A percentile compares a stretch with the other conserved stretches of the same genome.
Evolutionary conservation across 1,140 invertebrate genomes (phyloP).

Genomic region (Acarapis woodi): DNA sequence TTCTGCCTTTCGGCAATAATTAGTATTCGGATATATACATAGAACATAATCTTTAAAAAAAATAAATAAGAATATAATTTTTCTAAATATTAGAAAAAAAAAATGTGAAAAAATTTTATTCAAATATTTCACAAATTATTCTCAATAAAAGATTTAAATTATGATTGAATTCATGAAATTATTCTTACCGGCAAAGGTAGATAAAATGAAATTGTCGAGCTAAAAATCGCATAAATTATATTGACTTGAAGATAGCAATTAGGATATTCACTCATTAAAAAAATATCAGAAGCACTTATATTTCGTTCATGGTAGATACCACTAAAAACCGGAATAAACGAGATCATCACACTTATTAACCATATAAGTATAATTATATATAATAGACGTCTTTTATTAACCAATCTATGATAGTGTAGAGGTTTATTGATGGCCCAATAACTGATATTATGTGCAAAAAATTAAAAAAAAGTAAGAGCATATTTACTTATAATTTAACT

Average conservation of each 20-base stretch:
- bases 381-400: conserved; percentile 50
- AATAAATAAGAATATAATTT: too few relatives aligned
- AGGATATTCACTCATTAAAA: conserved; percentile 13
- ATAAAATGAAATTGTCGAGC: conserved; percentile 61
- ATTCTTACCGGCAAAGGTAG: conserved; percentile 47
- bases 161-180: too few relatives aligned
- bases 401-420: conserved; percentile 54
- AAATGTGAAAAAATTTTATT: too few relatives aligned
- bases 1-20: conserved; percentile 15
- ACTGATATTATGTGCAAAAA: neutral
- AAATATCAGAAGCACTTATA: conserved; percentile 22
- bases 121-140: too few relatives aligned
- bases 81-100: too few relatives aligned
- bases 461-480: neutral
- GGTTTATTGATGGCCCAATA: conserved; percentile 61
- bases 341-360: conserved; percentile 59
- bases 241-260: conserved; percentile 8
- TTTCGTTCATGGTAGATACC: conserved; percentile 35
- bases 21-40: conserved; percentile 68
- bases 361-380: conserved; percentile 59
- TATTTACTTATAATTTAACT: too few relatives aligned
- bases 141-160: too few relatives aligned
- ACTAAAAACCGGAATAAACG: conserved; percentile 53
- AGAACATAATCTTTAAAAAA: conserved; percentile 77
- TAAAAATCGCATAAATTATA: neutral